A percentile compares a stretch with the other conserved stretches of the same genome.
Conservation (phyloP, 2,888 invertebrate genomes). For the Pegoplata infirma region DNA sequence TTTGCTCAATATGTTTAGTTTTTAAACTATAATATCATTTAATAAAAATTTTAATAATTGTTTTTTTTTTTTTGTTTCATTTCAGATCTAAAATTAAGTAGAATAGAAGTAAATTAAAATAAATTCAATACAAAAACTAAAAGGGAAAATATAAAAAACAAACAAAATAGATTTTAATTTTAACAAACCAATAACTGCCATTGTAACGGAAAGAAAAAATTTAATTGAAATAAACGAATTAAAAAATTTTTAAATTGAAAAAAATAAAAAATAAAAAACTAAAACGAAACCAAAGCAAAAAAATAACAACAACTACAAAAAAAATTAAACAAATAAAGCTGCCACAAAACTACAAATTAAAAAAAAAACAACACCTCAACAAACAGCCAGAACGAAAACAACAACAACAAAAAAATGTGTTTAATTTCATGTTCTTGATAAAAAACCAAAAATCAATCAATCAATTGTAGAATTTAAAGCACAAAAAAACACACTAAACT, state of each 20-base stretch:
- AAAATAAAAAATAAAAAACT: neutral
- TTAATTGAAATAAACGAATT: constrained; percentile 14
- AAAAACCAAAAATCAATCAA: neutral
- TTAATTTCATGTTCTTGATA: neutral
- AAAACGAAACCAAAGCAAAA: no score
- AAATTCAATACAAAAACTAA: neutral
- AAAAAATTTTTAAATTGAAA: constrained; percentile 29
- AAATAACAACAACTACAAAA: constrained; percentile 3
- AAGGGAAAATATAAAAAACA: neutral
- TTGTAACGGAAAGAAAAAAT: constrained; percentile 43
- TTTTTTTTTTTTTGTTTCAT: constrained; percentile 11
- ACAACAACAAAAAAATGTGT: neutral
- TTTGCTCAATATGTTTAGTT: no score
- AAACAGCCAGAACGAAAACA: constrained; percentile 33
- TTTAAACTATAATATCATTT: no score
- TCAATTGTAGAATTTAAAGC: neutral
- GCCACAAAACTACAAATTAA: constrained; percentile 15
- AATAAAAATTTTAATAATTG: neutral
- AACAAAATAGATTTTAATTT: neutral
- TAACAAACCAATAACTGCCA: constrained; percentile 51
- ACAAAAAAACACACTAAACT: neutral
- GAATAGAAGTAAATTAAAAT: neutral
- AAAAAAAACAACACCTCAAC: constrained; percentile 2
- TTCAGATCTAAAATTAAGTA: constrained; percentile 45
- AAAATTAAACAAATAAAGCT: constrained; percentile 10